Base-by-base conservation (phyloP, 2,113 vertebrate species). In the Nicator chloris region DNA sequence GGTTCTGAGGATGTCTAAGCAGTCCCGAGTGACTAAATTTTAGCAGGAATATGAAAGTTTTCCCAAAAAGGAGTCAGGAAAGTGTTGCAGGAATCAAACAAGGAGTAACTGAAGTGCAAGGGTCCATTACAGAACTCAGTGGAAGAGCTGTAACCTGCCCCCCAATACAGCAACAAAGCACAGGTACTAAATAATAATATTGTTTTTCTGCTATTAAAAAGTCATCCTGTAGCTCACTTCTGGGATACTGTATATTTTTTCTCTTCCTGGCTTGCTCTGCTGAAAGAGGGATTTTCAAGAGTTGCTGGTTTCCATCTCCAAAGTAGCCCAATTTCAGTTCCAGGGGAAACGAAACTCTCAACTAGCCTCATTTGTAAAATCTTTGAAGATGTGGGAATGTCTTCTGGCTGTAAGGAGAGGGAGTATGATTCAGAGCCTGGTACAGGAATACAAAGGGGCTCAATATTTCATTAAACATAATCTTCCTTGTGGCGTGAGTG, bases 401-500 rank as follows among this genome's bases (percentile, higher is more conserved):
- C 81, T 66, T 82, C 71, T 78, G 33, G 50, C 59, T 83, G 30
- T 63, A 78, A 64, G 56, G 76, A 90, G 82, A 86, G 9, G 13
- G 31, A 94, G 15, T 28, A 17, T 22, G 37, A 64, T 65, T 91
- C 57, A 80, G 50, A 87, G 39, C 28, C 71, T 82, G 31, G 51
- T 47, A 40, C 23, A 73, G 84, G 47, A 45, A 54, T 31, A 49
- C 60, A 71, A 86, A 82, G 61, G 24, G 51, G 65, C 47, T 88
- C 69, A 81, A 18, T 86, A 84, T 86, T 70, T 96, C 93, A 95
- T 92, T 83, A 88, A 86, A 73, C 60, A 63, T 73, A 59, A 83
- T 75, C 60, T 94, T 84, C 57, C 65, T 73, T 54, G 64, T 78
- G 44, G 76, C 35, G 30, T 45, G 47, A 86, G 51, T 50, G 68